A percentile compares a stretch with the other conserved stretches of the same genome.
These are phyloP conservation scores for Psococerastis gibbosa DNA, from an alignment of 2,888 invertebrate species.

Conservation along the genomic window DNA sequence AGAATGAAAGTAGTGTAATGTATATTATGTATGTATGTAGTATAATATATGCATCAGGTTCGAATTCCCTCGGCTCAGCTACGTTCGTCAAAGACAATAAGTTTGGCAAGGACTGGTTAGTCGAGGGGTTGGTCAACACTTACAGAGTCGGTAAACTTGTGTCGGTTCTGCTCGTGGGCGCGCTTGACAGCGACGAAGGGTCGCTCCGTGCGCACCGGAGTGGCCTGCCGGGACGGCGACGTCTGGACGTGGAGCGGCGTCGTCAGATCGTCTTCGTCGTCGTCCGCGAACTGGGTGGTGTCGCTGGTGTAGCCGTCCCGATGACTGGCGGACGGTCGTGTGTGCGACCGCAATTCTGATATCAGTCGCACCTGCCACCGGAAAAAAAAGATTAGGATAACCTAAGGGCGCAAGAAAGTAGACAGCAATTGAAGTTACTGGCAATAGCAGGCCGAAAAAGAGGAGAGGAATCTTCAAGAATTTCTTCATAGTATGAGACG, in stretches of 20 bases:
- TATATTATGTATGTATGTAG: constrained; percentile 10
- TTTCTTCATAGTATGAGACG: no score
- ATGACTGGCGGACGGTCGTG: constrained; percentile 28
- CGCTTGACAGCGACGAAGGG: constrained; percentile 42
- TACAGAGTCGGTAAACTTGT: constrained; percentile 26
- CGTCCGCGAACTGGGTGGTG: constrained; percentile 58
- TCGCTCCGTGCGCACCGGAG: constrained; percentile 34
- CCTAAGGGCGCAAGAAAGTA: no score
- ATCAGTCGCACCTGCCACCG: constrained; percentile 33
- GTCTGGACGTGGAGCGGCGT: constrained; percentile 47
- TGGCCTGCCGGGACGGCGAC: constrained; percentile 21
- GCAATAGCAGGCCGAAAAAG: no score
- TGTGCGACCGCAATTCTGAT: constrained; percentile 33
- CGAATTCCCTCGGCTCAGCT: no score
- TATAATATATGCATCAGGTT: constrained; percentile 12
- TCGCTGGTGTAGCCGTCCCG: constrained; percentile 62
- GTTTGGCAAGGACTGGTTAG: no score
- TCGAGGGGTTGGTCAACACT: no score
- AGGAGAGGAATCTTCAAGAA: no score
- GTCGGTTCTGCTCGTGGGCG: constrained; percentile 28
- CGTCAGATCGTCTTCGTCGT: constrained; percentile 44
- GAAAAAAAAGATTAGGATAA: no score
- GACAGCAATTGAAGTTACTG: no score
- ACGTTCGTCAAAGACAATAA: no score
- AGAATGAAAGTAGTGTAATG: no score